Conservation (phyloP, 2,113 vertebrate species). For the Dissostichus mawsoni region DNA sequence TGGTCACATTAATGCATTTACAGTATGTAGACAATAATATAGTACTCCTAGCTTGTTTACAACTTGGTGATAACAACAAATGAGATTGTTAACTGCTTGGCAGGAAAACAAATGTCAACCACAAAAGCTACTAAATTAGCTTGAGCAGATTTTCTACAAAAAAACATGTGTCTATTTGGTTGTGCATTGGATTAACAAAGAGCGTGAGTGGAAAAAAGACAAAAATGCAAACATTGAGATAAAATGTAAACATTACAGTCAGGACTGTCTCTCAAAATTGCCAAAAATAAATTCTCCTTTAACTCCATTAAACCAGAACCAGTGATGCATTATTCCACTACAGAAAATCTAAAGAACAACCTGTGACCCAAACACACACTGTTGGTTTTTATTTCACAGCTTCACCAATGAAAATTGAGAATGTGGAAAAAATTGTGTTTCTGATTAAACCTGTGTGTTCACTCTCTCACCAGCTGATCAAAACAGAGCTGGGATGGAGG, state of each 20-base stretch:
- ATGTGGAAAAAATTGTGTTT: neutral
- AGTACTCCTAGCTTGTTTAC: neutral
- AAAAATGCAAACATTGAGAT: neutral
- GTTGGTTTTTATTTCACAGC: neutral
- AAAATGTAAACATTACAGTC: neutral
- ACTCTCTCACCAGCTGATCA: neutral
- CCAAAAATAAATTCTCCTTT: neutral
- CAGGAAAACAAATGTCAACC: neutral
- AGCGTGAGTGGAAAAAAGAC: neutral
- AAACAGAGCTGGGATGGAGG: neutral
- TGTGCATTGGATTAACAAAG: neutral
- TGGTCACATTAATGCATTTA: too few relatives aligned
- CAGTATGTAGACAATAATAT: neutral
- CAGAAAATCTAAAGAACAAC: conserved; percentile 5
- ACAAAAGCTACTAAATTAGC: neutral
- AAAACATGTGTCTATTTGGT: neutral
- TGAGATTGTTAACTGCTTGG: neutral
- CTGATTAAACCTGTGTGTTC: neutral
- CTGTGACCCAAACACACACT: neutral
- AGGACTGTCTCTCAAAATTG: neutral
- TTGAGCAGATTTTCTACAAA: neutral
- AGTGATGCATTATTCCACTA: neutral
- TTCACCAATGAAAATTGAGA: conserved; percentile 1
- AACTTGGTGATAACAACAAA: neutral
- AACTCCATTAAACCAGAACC: neutral